Evolutionary conservation across 2,888 invertebrate genomes (phyloP), one percentile per base, ranked within the genome.

Genomic region (Monoplex corrugatus): DNA sequence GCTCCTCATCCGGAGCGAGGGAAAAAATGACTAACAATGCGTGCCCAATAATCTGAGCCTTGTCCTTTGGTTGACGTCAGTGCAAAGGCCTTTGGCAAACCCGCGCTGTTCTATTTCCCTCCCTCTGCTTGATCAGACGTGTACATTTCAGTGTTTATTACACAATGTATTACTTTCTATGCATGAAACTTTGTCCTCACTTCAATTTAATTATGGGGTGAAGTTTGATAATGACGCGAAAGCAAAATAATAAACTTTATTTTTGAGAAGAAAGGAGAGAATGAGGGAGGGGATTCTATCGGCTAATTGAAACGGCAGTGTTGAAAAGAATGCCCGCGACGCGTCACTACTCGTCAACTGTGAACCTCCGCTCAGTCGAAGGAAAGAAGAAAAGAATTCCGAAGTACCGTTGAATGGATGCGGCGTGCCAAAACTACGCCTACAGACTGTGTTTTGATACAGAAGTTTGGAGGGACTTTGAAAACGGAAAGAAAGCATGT

Each of bases 241-340:
- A 23, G 78, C 28, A 28, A 2, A 28, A 28, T 23, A 6, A 28
- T 40, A 23, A 80, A 80, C 40, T 80, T 80, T 80, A 32, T 80
- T 80, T 43, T 32, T 28, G 40, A 2, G 6, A 28, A 80, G 78
- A 80, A 84, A 84, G n/a, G 50, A 84, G 84, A 84, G 28, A 84
- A 68, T 43, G 90, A 63, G 93, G 94, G 94, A 93, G 94, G 93
- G 87, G 87, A 92, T 92, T 87, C 83, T 87, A 93, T 90, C 92
- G 92, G 94, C 94, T 95, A 94, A 95, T 95, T 94, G 94, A 93
- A 93, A 93, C 93, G 93, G 93, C 93, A 93, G 94, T 93, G 93
- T 94, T 94, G 95, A 94, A 95, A 95, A 94, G 94, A 95, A 95
- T 95, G 94, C 94, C 93, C 94, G 89, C 91, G 95, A 94, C 95